These are phyloP conservation scores for Leptinotarsa texana DNA, from an alignment of 1,140 invertebrate genomes.

Conservation along the genomic window DNA sequence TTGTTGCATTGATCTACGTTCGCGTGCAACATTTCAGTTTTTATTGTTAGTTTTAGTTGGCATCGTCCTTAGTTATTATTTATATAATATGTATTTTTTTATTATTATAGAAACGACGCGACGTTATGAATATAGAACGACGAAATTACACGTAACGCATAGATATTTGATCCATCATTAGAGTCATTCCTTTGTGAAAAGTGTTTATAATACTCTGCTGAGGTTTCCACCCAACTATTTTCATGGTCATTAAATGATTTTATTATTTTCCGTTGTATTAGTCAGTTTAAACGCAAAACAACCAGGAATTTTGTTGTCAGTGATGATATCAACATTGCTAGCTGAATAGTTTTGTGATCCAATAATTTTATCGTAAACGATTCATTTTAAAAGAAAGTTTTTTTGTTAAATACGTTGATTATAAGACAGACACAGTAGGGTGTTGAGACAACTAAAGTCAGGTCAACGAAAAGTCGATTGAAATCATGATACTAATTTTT, in stretches of 20 bases:
- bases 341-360: too few relatives aligned
- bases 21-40: slow-evolving; percentile 37
- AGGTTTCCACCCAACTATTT: background rate
- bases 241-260: background rate
- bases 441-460: too few relatives aligned
- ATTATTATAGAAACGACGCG: slow-evolving; percentile 18
- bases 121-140: slow-evolving; percentile 17
- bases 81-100: slow-evolving; percentile 20
- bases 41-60: slow-evolving; percentile 37
- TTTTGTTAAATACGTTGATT: too few relatives aligned
- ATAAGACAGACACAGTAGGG: too few relatives aligned
- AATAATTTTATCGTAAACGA: too few relatives aligned
- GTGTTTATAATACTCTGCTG: background rate
- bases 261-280: background rate
- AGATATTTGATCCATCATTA: background rate
- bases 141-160: slow-evolving; percentile 10
- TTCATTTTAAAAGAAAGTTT: too few relatives aligned
- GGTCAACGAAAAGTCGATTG: too few relatives aligned
- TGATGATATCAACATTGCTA: too few relatives aligned
- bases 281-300: too few relatives aligned
- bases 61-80: slow-evolving; percentile 23
- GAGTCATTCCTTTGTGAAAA: slow-evolving; percentile 3
- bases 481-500: too few relatives aligned
- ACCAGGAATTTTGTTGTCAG: too few relatives aligned
- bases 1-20: slow-evolving; percentile 41